These are phyloP conservation scores for Paralinhomoeus sp. DNA, from an alignment of 2,888 invertebrate genomes.

Conservation along the genomic window DNA sequence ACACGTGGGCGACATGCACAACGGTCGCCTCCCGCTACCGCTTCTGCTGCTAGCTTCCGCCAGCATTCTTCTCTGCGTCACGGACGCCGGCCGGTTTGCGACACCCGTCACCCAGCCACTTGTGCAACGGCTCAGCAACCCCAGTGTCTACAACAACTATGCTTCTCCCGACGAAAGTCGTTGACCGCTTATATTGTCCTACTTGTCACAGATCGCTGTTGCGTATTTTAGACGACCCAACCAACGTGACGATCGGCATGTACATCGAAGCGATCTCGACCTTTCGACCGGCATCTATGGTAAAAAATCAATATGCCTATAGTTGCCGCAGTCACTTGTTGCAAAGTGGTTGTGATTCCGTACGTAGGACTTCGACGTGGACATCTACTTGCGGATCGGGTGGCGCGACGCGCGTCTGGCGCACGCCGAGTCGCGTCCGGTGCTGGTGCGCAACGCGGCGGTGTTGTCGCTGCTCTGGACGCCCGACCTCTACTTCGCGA, in stretches of 20 bases:
- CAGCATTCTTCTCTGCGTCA: no score
- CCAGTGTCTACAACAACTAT: no score
- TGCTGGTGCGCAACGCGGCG: slow-evolving; percentile 17
- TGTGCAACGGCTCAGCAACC: no score
- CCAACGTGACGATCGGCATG: slow-evolving; percentile 23
- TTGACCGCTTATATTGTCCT: no score
- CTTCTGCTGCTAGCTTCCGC: no score
- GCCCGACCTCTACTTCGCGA: slow-evolving; percentile 20
- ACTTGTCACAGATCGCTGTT: no score
- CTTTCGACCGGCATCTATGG: slow-evolving; percentile 23
- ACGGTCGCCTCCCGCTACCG: no score
- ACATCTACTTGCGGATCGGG: slow-evolving; percentile 23
- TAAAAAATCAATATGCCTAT: neutral
- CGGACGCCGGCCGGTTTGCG: no score
- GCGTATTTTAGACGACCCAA: slow-evolving; percentile 18
- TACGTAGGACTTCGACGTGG: slow-evolving; percentile 21
- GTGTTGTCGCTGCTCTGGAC: slow-evolving; percentile 16
- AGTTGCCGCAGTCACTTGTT: neutral
- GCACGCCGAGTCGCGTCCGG: slow-evolving; percentile 18
- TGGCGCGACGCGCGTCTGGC: slow-evolving; percentile 18
- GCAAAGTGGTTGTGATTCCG: neutral
- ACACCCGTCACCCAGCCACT: no score
- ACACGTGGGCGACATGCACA: no score
- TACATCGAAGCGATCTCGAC: slow-evolving; percentile 24
- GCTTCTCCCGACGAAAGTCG: no score